Base-by-base conservation (phyloP, 2,888 invertebrate genomes). In the Mythimna lalbum region DNA sequence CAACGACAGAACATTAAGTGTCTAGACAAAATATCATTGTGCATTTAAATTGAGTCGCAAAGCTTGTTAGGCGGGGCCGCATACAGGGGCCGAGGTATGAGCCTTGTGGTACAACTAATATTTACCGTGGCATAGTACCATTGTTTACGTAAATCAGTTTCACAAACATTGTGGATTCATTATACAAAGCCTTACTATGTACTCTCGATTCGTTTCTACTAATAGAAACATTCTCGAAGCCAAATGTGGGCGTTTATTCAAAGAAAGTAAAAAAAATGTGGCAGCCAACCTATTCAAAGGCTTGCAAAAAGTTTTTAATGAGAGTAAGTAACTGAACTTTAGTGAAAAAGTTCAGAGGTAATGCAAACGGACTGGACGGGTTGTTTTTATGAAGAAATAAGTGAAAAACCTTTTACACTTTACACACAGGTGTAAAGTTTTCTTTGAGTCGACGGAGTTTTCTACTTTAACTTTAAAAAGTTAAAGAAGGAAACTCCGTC, bases 61-160 rank as follows among this genome's bases (percentile, higher is more conserved):
- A 67, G 64, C 57, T 69, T 66, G 63, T 78, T 68, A 69, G 65
- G 63, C 39, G 21, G 52, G 39, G 56, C 57, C 63, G 21, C 68
- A 72, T 52, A 70, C 52, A 23, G 49, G 56, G 68, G 12, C 67
- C 52, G 7, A 69, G 62, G 76, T 80, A 62, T 43, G 53, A 33
- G 33, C 63, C 81, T 27, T 70, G 78, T 55, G 52, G 81, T 4
- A 77, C 59, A n/a, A 36, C 55, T 64, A 61, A 63, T 61, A 67
- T 70, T 76, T 56, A 17, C 52, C 53, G 65, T 69, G 57, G 60
- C 57, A 10, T 59, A 0, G 50, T 62, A 55, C 64, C 64, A 69
- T 77, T 81, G 70, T 81, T 83, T 69, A 69, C 66, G 63, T 69
- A 83, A 80, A 80, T 70, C 61, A 80, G 73, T 80, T 82, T 70